Conservation (phyloP, 2,888 invertebrate genomes). For the Drosophila paranaensis region DNA sequence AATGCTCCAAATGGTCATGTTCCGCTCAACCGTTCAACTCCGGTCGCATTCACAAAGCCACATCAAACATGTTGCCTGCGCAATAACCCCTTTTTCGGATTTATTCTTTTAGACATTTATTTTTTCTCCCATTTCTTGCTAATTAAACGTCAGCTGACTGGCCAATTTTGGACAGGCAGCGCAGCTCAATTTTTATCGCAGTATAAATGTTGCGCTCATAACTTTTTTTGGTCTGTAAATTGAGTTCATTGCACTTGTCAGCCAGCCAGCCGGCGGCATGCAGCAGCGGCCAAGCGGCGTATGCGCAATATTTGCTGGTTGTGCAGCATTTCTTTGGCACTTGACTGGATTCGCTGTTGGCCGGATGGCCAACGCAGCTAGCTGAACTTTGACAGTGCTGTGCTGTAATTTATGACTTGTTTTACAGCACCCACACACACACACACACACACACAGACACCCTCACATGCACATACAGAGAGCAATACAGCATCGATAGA, state of each 20-base stretch:
- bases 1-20: slow-evolving; percentile 24
- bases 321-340: slow-evolving; percentile 80
- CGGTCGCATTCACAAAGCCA: slow-evolving; percentile 52
- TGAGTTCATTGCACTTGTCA: slow-evolving; percentile 79
- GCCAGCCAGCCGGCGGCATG: slow-evolving; percentile 56
- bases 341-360: slow-evolving; percentile 61
- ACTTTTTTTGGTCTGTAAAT: slow-evolving; percentile 58
- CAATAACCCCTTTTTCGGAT: slow-evolving; percentile 28
- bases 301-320: slow-evolving; percentile 81
- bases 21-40: slow-evolving; percentile 2
- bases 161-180: slow-evolving; percentile 44
- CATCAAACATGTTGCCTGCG: slow-evolving; percentile 60
- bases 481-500: slow-evolving; percentile 70
- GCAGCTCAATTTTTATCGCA: slow-evolving; percentile 61
- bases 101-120: slow-evolving; percentile 11
- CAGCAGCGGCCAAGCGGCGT: slow-evolving; percentile 64
- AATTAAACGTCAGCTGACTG: slow-evolving; percentile 69
- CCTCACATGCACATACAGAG: slow-evolving; percentile 7
- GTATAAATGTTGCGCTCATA: slow-evolving; percentile 69
- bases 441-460: slow-evolving; percentile 13
- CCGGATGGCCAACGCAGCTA: slow-evolving; percentile 66
- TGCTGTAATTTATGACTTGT: slow-evolving; percentile 77
- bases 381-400: slow-evolving; percentile 78
- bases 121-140: slow-evolving; percentile 42
- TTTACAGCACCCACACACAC: slow-evolving; percentile 69